A percentile compares a stretch with the other conserved stretches of the same genome.
These are phyloP conservation scores for Bombyx mori DNA, from an alignment of 1,140 invertebrate genomes.

Conservation along the genomic window ASM3026992v2 NC_085117.1:2195001-2195500, in stretches of 20 bases:
- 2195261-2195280: conserved; percentile 9
- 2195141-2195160: conserved; percentile 17
- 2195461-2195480: not conserved
- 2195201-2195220: too few relatives aligned
- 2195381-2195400: not conserved
- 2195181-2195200: not conserved
- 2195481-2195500: not conserved
- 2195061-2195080: not conserved
- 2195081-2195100: not conserved
- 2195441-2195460: not conserved
- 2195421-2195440: not conserved
- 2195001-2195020: not conserved
- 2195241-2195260: not conserved
- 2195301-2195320: conserved; percentile 13
- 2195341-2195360: conserved; percentile 15
- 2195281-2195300: conserved; percentile 17
- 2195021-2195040: conserved; percentile 2
- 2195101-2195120: not conserved
- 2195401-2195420: not conserved
- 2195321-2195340: conserved; percentile 16
- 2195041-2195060: not conserved
- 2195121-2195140: conserved; percentile 5
- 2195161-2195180: conserved; percentile 13
- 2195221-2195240: not conserved
- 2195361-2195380: conserved; percentile 10